Conservation (phyloP, 2,113 vertebrate genomes). For the Petromus typicus region DNA sequence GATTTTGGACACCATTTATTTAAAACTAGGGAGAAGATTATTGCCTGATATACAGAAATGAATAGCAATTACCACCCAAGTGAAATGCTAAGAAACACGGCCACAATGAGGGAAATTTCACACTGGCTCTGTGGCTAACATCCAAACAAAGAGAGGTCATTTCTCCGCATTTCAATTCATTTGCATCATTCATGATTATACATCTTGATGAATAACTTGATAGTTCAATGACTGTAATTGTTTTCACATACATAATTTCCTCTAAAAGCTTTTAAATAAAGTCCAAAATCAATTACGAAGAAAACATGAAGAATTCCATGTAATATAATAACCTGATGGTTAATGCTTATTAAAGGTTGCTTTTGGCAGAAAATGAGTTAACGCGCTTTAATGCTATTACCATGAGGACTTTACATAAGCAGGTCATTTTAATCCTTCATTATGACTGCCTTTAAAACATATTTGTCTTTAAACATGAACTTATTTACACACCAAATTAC, state of each 20-base stretch:
- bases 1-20: conserved; percentile 38
- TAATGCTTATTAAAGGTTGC: conserved; percentile 51
- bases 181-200: conserved; percentile 20
- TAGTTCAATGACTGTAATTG: conserved; percentile 25
- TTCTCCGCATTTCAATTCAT: not conserved
- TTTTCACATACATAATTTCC: not conserved
- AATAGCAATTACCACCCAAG: not conserved
- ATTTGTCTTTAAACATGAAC: conserved; percentile 67
- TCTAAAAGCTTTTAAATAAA: conserved; percentile 8
- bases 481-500: conserved; percentile 69
- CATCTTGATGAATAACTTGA: not conserved
- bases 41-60: conserved; percentile 13
- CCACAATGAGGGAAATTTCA: not conserved
- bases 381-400: conserved; percentile 51
- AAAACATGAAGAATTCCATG: conserved; percentile 27
- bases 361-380: conserved; percentile 60
- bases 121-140: conserved; percentile 1
- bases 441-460: conserved; percentile 69
- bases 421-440: conserved; percentile 45
- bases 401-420: conserved; percentile 59
- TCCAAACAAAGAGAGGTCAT: not conserved
- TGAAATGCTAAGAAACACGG: not conserved
- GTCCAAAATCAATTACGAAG: conserved; percentile 47
- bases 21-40: conserved; percentile 39
- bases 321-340: conserved; percentile 40